Conservation (phyloP, 2,797 vertebrate genomes). For the Peromyscus nudipes region DNA sequence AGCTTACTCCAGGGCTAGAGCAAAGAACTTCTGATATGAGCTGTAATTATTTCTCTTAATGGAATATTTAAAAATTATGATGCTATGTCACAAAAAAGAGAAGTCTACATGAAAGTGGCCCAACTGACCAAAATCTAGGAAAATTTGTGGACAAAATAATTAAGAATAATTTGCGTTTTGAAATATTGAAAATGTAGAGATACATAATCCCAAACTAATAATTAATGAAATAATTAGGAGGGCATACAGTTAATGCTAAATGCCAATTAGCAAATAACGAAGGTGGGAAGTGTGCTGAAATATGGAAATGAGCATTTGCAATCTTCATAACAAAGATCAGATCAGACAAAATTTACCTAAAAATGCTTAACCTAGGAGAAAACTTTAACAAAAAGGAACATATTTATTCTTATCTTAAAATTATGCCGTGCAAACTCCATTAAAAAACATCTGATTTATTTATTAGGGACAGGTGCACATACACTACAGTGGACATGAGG, state of each 20-base stretch:
- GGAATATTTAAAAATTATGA: not conserved
- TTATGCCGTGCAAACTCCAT: not conserved
- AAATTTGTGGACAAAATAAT: slow-evolving; percentile 15
- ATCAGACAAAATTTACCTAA: slow-evolving; percentile 39
- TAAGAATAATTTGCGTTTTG: not conserved
- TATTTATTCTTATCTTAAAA: slow-evolving; percentile 1
- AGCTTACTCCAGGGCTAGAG: not conserved
- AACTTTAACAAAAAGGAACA: slow-evolving; percentile 8
- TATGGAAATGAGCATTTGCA: slow-evolving; percentile 17
- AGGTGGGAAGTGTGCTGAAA: not conserved
- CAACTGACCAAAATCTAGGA: not conserved
- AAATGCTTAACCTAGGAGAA: not conserved
- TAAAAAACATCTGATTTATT: not conserved
- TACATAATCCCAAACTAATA: not conserved
- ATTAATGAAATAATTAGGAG: slow-evolving; percentile 13
- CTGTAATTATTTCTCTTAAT: not conserved
- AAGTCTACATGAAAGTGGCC: not conserved
- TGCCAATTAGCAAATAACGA: not conserved
- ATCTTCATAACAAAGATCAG: not conserved
- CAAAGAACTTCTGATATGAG: not conserved
- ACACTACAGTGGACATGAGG: not conserved
- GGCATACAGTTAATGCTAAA: not conserved
- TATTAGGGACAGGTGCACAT: not conserved
- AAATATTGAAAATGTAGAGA: slow-evolving; percentile 11
- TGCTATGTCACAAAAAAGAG: slow-evolving; percentile 5